Percentiles rank a stretch among this genome's conserved stretches.
These are phyloP conservation scores for Todiramphus chloris DNA, from an alignment of 2,113 vertebrate genomes.

Conservation along the genomic window DNA sequence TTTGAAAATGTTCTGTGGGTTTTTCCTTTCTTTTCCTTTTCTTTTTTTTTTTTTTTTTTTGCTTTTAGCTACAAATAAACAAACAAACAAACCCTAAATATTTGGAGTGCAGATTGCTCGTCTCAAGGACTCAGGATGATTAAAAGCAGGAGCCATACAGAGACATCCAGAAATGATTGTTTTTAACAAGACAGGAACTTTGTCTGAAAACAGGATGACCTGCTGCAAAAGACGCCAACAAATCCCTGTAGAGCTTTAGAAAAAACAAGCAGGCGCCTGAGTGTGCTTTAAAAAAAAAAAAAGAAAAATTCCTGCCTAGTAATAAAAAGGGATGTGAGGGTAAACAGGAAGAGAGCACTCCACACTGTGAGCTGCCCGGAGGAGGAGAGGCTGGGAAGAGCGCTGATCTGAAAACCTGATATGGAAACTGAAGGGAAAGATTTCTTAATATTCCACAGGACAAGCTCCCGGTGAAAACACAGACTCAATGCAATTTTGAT, in stretches of 20 bases:
- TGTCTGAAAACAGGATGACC: constrained; percentile 79
- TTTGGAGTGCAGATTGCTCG: background rate
- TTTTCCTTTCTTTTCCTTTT: background rate
- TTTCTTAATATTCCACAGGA: background rate
- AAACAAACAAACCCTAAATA: background rate
- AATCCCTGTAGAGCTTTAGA: constrained; percentile 69
- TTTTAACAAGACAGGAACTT: constrained; percentile 69
- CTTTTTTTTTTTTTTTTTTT: background rate
- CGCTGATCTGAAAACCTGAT: constrained; percentile 32
- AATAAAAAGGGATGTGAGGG: constrained; percentile 46
- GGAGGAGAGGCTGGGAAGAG: constrained; percentile 22
- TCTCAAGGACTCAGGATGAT: constrained; percentile 18
- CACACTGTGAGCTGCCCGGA: constrained; percentile 11
- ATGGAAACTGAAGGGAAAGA: background rate
- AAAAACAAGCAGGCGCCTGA: constrained; percentile 69
- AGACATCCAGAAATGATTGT: constrained; percentile 55
- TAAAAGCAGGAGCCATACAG: constrained; percentile 47
- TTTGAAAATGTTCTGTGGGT: background rate
- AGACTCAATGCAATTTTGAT: background rate
- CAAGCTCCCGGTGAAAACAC: background rate
- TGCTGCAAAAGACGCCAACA: constrained; percentile 39
- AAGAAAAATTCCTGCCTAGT: constrained; percentile 12
- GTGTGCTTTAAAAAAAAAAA: constrained; percentile 35
- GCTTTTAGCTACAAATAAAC: background rate
- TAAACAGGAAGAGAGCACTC: constrained; percentile 76